phyloP scores from a whole-genome alignment of 92 coral and sea anemone genomes.

The Siderastrea siderea region DNA sequence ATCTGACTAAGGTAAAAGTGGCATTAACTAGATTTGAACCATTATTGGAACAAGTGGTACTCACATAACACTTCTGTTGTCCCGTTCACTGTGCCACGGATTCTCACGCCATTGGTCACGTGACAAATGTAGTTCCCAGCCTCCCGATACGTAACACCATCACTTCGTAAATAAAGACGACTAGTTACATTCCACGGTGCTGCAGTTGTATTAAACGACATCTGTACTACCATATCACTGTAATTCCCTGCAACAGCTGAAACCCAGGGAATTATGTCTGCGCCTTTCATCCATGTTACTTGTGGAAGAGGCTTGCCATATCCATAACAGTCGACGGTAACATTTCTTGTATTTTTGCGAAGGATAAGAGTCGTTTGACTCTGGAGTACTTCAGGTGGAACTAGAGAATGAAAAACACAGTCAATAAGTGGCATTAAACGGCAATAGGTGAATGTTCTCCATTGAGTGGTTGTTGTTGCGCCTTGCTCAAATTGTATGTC shows the following conservation, averaged over 20 bases:
- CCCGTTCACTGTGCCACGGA: neutral
- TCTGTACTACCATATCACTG: conserved; percentile 55
- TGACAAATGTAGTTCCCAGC: conserved; percentile 85
- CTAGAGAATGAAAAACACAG: conserved; percentile 24
- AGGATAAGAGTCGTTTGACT: conserved; percentile 34
- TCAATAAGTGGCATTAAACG: neutral
- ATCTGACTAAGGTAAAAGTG: too few species aligned
- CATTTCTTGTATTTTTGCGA: conserved; percentile 13
- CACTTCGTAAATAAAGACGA: conserved; percentile 70
- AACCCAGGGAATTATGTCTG: conserved; percentile 6
- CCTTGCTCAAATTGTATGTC: too few species aligned
- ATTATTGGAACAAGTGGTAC: conserved; percentile 1
- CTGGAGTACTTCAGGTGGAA: conserved; percentile 42
- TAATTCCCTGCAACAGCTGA: neutral
- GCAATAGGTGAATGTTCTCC: too few species aligned
- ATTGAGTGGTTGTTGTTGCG: neutral
- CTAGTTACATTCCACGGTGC: conserved; percentile 59
- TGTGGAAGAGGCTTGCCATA: conserved; percentile 68
- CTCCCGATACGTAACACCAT: conserved; percentile 65
- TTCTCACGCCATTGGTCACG: conserved; percentile 48
- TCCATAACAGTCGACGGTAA: conserved; percentile 67
- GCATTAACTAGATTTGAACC: too few species aligned
- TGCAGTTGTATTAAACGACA: conserved; percentile 5
- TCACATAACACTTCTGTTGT: conserved; percentile 76
- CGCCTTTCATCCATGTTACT: conserved; percentile 56